Evolutionary conservation across 35 echinoderm and acorn worm species (phyloP).

Genomic region (Acanthaster planci): DNA sequence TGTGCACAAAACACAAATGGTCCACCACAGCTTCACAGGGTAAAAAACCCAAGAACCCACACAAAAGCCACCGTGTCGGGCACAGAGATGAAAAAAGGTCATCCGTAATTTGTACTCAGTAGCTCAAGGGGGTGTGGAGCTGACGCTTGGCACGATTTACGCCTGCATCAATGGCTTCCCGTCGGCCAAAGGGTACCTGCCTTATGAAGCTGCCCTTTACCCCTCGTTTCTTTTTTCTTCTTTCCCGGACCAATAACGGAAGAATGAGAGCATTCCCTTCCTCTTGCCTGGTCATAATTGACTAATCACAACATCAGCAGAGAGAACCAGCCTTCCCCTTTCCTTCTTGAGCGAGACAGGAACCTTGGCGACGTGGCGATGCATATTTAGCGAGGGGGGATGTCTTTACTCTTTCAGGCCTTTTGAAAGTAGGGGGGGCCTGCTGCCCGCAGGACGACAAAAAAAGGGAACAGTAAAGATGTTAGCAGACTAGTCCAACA

Average conservation of each 20-base stretch:
- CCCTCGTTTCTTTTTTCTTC: not conserved
- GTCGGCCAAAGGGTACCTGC: not conserved
- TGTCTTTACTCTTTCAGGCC: not conserved
- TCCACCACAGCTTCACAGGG: not conserved
- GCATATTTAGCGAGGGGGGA: not conserved
- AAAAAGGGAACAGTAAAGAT: conserved; percentile 9
- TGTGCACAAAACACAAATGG: too few relatives aligned
- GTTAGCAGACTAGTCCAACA: not conserved
- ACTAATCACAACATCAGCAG: not conserved
- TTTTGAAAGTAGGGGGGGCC: not conserved
- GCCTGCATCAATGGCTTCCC: not conserved
- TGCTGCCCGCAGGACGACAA: not conserved
- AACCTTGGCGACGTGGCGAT: not conserved
- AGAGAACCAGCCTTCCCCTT: not conserved
- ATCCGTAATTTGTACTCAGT: not conserved
- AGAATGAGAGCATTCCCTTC: not conserved
- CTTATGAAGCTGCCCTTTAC: not conserved
- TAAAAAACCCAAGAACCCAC: not conserved
- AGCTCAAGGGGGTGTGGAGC: not conserved
- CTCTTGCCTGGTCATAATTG: conserved; percentile 3
- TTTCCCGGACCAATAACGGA: not conserved
- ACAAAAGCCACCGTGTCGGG: not conserved
- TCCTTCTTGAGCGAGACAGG: not conserved
- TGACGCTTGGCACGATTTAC: not conserved
- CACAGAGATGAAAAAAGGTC: not conserved